Base-by-base conservation (phyloP, 2,797 vertebrate species). In the Epinephelus malabaricus region DNA sequence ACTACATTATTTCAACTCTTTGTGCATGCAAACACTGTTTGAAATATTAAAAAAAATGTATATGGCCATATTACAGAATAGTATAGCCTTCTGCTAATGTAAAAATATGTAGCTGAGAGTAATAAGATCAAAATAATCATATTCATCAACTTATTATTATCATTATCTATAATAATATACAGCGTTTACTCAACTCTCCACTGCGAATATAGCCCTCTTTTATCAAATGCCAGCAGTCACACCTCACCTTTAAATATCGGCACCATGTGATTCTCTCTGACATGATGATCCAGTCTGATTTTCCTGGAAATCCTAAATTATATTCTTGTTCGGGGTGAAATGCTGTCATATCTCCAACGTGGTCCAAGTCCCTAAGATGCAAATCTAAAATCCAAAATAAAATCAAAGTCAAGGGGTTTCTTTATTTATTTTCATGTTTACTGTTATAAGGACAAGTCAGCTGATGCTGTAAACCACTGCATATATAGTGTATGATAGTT, bases 201-300 rank as follows among this genome's bases (percentile, higher is more conserved):
- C 15, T 74, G 56, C 51, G 27, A 34, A 71, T 73, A 46, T 23
- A 53, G 74, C 2, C n/a, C 0, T 65, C 64, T 78, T 68, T 83
- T 38, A 83, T 75, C 25, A 18, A n/a, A 54, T 51, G 59, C 80
- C 85, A 81, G 59, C 15, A 59, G 58, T 85, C 58, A 55, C 80
- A 83, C 55, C 3, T 13, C 2, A 45, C 15, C 66, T 79, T 68
- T 25, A 77, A 53, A 71, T 74, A 25, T 79, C 81, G 62, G 76
- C 51, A 38, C 40, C 23, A 17, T 78, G 77, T 61, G 69, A 66
- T 40, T 12, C 14, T 25, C n/a, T 19, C n/a, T 68, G 23, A 63
- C 43, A 62, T 13, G 61, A 61, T 38, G 3, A 70, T 59, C 7
- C 43, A 30, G 23, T 34, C 51, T 40, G 43, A 27, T 46, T 40